These are phyloP conservation scores for Macrotis lagotis DNA, from an alignment of 2,113 vertebrate genomes.

Conservation along the genomic window DNA sequence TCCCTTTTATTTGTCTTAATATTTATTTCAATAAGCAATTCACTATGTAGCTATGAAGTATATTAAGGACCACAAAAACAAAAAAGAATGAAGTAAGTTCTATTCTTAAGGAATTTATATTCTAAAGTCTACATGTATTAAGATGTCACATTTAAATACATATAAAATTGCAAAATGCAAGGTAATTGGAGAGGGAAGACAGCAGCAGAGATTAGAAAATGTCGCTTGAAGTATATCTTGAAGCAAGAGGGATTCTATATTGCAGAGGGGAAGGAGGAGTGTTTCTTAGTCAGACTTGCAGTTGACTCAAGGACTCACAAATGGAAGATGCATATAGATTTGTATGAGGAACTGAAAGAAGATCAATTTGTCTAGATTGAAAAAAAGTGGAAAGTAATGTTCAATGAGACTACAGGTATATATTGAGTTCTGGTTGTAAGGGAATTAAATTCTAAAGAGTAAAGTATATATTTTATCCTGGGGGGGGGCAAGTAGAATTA, in stretches of 20 bases:
- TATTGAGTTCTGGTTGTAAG: neutral
- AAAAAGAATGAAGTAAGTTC: neutral
- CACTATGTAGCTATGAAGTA: neutral
- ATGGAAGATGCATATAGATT: neutral
- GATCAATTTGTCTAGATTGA: neutral
- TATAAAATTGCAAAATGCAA: neutral
- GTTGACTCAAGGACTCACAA: neutral
- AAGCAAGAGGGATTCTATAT: neutral
- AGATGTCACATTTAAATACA: neutral
- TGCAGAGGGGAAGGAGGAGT: neutral
- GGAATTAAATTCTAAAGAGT: neutral
- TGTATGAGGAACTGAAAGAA: neutral
- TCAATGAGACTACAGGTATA: neutral
- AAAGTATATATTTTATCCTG: too few relatives aligned
- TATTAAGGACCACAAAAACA: neutral
- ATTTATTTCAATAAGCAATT: neutral
- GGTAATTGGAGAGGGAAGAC: neutral
- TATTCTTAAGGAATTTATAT: neutral
- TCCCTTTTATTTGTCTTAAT: neutral
- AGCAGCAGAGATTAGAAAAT: neutral
- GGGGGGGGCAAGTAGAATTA: too few relatives aligned
- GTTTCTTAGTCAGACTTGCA: neutral
- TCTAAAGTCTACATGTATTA: neutral
- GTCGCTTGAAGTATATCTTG: neutral
- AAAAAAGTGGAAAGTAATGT: neutral